Evolutionary conservation across 2,888 invertebrate species (phyloP), one percentile per base, ranked within the genome.

Genomic region (Unio pictorum): DNA sequence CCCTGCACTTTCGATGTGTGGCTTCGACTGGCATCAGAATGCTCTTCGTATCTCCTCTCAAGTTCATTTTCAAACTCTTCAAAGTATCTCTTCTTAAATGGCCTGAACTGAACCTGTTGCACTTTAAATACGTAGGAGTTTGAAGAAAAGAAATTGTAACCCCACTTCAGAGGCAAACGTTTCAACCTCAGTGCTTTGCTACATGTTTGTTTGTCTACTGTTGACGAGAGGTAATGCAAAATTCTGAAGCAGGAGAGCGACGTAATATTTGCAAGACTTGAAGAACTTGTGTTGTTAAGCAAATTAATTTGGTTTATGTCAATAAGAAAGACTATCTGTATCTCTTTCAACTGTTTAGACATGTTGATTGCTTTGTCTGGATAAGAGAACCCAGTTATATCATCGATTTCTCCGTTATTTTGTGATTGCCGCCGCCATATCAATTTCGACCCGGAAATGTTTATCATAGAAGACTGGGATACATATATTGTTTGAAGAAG

Each of bases 61-160:
- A 80, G 62, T 65, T 82, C 80, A 69, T 80, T 81, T 69, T 86
- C 87, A 80, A 85, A 86, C 66, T 84, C 84, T 69, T 85, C 84
- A 68, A 87, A 82, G 67, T 83, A 74, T 71, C 76, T 79, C 1
- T 81, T 57, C 66, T 84, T 87, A 45, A 84, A 83, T 62, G 81
- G 83, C 70, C 76, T 78, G 17, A 84, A 73, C 45, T 70, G 74
- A 62, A 78, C 75, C 61, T 75, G 73, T 54, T 81, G 80, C 15
- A 80, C 71, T 61, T 73, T 76, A 18, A 76, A 71, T 30, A 67
- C 71, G 59, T 71, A 68, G 30, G 64, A 55, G 34, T 64, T 70
- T 17, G 83, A 80, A 69, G 77, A 79, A 67, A 84, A 86, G 60
- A 86, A 81, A 62, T 85, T 86, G 65, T 77, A 86, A 26, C 85